These are phyloP conservation scores for Apomyelois bistriatella DNA, from an alignment of 2,888 invertebrate genomes.

Conservation along the genomic window DNA sequence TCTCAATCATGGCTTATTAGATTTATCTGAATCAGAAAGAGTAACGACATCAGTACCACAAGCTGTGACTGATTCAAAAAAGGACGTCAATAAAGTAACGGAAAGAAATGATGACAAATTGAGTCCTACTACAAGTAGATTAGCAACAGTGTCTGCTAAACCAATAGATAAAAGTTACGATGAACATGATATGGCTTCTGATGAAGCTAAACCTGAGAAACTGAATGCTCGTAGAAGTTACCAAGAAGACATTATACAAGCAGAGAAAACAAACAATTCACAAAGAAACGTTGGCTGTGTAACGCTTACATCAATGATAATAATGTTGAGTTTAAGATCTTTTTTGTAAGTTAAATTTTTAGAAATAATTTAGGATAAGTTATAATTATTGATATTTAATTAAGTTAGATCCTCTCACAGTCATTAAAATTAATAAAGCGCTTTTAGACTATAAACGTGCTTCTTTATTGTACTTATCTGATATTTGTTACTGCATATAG, in stretches of 20 bases:
- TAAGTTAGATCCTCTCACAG: conserved; percentile 56
- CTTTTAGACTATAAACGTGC: conserved; percentile 27
- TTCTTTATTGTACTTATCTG: no score
- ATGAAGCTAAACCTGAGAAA: conserved; percentile 64
- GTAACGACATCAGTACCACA: conserved; percentile 22
- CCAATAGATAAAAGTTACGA: conserved; percentile 43
- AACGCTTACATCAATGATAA: conserved; percentile 31
- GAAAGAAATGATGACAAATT: conserved; percentile 30
- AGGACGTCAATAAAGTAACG: conserved; percentile 21
- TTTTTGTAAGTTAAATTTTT: conserved; percentile 25
- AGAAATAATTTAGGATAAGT: conserved; percentile 24
- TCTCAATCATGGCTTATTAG: conserved; percentile 26
- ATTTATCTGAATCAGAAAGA: conserved; percentile 25
- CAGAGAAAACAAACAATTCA: conserved; percentile 32
- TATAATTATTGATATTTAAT: conserved; percentile 27
- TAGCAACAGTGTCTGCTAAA: conserved; percentile 68
- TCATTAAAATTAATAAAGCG: conserved; percentile 61
- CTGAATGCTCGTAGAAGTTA: conserved; percentile 54
- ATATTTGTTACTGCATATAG: no score
- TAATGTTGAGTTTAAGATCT: conserved; percentile 40
- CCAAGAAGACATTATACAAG: conserved; percentile 36
- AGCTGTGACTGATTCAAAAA: conserved; percentile 17
- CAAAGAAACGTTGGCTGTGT: conserved; percentile 33
- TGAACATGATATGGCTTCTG: conserved; percentile 62
- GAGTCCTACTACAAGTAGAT: conserved; percentile 48